phyloP scores from a whole-genome alignment of 2,113 vertebrate species.

The Corapipo altera region DNA sequence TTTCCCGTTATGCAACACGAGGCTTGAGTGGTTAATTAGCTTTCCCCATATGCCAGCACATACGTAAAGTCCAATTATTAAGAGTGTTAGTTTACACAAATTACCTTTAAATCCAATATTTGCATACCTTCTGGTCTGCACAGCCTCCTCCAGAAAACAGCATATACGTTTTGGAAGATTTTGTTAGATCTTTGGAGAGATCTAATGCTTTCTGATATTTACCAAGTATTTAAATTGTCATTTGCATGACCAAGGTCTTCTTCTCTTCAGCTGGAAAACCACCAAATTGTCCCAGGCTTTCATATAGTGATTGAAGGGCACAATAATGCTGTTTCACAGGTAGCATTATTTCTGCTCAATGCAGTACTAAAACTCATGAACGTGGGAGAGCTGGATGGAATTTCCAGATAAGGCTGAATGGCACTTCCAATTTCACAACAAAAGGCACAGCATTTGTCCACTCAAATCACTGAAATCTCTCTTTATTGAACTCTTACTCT shows the following conservation, averaged over 20 bases:
- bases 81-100: background rate
- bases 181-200: background rate
- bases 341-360: background rate
- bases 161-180: background rate
- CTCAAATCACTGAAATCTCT: background rate
- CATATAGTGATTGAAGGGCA: background rate
- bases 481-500: background rate
- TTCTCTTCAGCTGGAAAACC: background rate
- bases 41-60: background rate
- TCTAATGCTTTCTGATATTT: background rate
- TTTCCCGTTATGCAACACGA: background rate
- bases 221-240: background rate
- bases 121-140: background rate
- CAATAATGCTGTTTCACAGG: background rate
- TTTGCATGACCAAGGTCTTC: background rate
- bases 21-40: constrained; percentile 3
- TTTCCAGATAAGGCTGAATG: background rate
- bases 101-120: constrained; percentile 31
- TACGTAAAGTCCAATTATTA: constrained; percentile 16
- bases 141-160: background rate
- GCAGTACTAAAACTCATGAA: background rate
- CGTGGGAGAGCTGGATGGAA: background rate
- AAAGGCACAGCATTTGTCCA: background rate
- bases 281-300: background rate
- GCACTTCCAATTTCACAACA: background rate